These are phyloP conservation scores for Fundulus diaphanus DNA, from an alignment of 2,797 vertebrate species.

Conservation along the genomic window DNA sequence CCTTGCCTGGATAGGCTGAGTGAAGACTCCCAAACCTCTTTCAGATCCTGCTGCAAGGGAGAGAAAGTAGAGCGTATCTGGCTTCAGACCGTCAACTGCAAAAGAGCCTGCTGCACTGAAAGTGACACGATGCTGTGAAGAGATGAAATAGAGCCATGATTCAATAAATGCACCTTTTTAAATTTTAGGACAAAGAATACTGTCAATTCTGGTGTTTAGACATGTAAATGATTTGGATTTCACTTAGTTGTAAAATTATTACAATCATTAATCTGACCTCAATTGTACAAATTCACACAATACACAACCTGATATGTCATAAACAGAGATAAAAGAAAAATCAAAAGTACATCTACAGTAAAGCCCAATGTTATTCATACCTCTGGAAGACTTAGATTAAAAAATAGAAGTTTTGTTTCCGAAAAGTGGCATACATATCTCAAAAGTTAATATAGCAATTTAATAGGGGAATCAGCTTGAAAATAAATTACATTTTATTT, in stretches of 20 bases:
- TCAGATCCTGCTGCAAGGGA: conserved; percentile 91
- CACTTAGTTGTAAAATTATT: not conserved
- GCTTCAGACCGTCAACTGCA: conserved; percentile 90
- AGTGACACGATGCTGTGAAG: conserved; percentile 85
- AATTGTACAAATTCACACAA: not conserved
- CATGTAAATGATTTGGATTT: too few relatives aligned
- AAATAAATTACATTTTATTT: too few relatives aligned
- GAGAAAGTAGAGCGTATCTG: conserved; percentile 91
- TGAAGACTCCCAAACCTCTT: conserved; percentile 91
- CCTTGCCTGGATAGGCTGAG: conserved; percentile 85
- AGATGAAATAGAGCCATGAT: not conserved
- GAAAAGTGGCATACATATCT: too few relatives aligned
- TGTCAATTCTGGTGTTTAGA: too few relatives aligned
- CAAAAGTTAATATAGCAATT: too few relatives aligned
- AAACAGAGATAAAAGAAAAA: too few relatives aligned
- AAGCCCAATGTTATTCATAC: not conserved
- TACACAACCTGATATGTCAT: not conserved
- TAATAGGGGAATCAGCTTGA: too few relatives aligned
- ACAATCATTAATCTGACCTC: too few relatives aligned
- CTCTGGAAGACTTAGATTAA: not conserved
- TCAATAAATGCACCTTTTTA: not conserved
- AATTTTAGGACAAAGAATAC: not conserved
- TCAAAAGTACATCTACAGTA: not conserved
- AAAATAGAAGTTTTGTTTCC: not conserved
- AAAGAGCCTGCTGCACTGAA: conserved; percentile 88